Evolutionary conservation across 1,140 invertebrate species (phyloP), one percentile per base, ranked within the genome.

Genomic region (Microplitis demolitor): DNA sequence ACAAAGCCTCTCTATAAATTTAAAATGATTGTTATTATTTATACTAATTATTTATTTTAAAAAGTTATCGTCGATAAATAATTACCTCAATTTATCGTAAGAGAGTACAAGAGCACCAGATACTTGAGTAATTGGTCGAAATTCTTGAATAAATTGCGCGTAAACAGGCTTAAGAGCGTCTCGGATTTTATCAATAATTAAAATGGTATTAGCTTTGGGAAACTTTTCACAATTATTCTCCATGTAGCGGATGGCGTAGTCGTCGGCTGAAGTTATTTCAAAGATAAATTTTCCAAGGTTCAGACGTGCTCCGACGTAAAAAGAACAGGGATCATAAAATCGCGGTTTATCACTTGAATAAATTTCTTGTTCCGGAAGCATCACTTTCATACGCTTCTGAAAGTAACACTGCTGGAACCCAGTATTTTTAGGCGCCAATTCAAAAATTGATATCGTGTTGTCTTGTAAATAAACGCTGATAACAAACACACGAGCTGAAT

Each of bases 241-340:
- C 95, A 97, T 95, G 82, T 95, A 97, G 58, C 91, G 88, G 67
- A 96, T 87, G 3, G 93, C 92, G 83, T 96, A 97, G 81, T 96
- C 93, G 83, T 98, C 96, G 6, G 95, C 94, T 35, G 91, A 91
- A 16, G 91, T 88, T 4, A 97, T 84, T 69, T 92, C 80, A 82
- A 97, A 97, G 13, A 91, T 86, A 82, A 94, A 94, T 77, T 91
- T 90, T 83, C 93, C 92, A 24, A 97, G 89, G 39, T 91, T 90
- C 9, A 97, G 76, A 31, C 87, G 88, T 33, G 92, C 91, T 34
- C 96, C 96, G 6, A 97, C 89, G 85, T 91, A 97, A 84, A 97
- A 92, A 82, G 97, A 91, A 73, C 91, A 85, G 3, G 94, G 89
- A 1, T 89, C 88, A 80, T 95, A 96, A 74, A 91, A 92, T 60